Conservation (phyloP, 2,888 invertebrate species). For the Sipha maydis region DNA sequence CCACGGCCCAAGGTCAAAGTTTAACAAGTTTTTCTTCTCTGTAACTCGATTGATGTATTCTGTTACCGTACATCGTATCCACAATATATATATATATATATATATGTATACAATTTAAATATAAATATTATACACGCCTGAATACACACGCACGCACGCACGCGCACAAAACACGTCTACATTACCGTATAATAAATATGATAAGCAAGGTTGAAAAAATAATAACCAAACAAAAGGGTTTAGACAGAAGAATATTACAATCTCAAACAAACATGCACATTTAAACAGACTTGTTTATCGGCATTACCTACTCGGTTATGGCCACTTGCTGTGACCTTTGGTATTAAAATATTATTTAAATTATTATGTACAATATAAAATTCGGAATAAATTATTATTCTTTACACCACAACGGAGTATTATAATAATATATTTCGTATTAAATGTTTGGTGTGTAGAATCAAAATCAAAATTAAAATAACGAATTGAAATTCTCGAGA, state of each 20-base stretch:
- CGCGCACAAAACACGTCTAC: not conserved
- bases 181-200: not conserved
- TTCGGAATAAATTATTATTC: constrained; percentile 10
- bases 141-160: not conserved
- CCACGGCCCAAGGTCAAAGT: constrained; percentile 38
- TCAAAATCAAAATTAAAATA: not conserved
- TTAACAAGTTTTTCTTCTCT: constrained; percentile 29
- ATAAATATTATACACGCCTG: not conserved
- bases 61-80: not conserved
- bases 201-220: constrained; percentile 8
- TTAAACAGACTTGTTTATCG: constrained; percentile 14
- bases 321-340: not conserved
- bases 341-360: not conserved
- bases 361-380: not conserved
- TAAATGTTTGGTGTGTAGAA: not conserved
- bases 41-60: not conserved
- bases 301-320: not conserved
- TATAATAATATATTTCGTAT: not conserved
- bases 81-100: no score
- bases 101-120: no score
- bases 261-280: constrained; percentile 2
- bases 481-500: not conserved
- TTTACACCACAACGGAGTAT: not conserved
- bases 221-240: constrained; percentile 14
- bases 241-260: not conserved